Base-by-base conservation (phyloP, 2,797 vertebrate species). In the Benthosema pterotum region DNA sequence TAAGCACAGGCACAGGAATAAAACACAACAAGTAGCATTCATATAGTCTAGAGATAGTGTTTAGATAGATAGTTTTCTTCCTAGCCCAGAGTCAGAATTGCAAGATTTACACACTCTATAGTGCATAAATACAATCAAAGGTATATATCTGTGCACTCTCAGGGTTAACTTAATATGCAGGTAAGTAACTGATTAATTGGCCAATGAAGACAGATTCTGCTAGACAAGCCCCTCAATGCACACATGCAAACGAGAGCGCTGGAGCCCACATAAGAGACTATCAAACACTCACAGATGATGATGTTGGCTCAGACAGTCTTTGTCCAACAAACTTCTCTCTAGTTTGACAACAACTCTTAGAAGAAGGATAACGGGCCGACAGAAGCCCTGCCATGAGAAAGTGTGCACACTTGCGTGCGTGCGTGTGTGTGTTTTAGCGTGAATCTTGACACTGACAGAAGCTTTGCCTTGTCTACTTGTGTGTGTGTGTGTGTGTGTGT, bases 311-410 rank as follows among this genome's bases (percentile, higher is more conserved):
- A 83, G 72, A 75, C 54, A 75, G 47, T 71, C 52, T 60, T 68
- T 74, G 67, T 87, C 82, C 83, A 88, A 78, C 68, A 82, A 86
- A 88, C 75, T 85, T 88, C 67, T 75, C 72, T 83, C 54, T 69
- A 75, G 79, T 85, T 78, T 68, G 71, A 87, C 80, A 79, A 77
- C 72, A 83, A 86, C 83, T 86, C 79, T 83, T 77, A 78, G 81
- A 79, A 82, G 72, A 78, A 46, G 77, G 84, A 84, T 38, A 38
- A 57, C 82, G 79, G 67, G 59, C 69, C 19, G 46, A 83, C 86
- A 85, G 89, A 86, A 89, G 42, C 70, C 15, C 51, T 87, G 86
- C 88, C 88, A 89, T 83, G 22, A 25, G 52, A 32, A 49, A 25
- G n/a, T 25, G 32, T 52, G 47, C n/a, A n/a, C 51, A 50, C 67